Conservation (phyloP, 1,140 invertebrate species). For the Calycopis cecrops region DNA sequence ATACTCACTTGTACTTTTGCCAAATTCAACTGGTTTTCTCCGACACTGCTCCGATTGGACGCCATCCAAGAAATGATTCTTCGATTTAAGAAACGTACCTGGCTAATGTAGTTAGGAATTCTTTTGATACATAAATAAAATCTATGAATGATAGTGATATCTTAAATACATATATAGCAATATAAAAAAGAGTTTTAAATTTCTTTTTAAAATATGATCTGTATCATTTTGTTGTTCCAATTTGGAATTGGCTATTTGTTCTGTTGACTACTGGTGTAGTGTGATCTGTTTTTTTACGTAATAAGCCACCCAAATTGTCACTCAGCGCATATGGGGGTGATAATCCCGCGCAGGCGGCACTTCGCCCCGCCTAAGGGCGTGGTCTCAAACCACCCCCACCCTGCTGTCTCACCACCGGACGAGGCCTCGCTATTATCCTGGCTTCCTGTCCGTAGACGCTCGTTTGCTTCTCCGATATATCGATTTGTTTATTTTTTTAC, state of each 20-base stretch:
- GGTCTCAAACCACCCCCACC: conserved; percentile 38
- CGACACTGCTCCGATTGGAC: neutral
- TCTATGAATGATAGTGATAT: no score
- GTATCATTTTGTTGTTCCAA: no score
- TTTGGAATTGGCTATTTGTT: no score
- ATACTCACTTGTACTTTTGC: neutral
- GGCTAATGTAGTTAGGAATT: neutral
- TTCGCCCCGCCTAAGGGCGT: conserved; percentile 52
- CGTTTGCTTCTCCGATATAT: conserved; percentile 60
- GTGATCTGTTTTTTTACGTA: no score
- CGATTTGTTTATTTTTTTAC: conserved; percentile 70
- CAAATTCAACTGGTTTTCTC: neutral
- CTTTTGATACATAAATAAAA: no score
- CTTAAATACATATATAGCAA: no score
- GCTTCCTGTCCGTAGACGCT: conserved; percentile 66
- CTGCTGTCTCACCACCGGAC: conserved; percentile 51
- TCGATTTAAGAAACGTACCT: neutral
- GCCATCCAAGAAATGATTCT: neutral
- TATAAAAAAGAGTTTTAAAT: no score
- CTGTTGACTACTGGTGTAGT: no score
- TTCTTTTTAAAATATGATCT: no score
- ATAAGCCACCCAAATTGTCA: conserved; percentile 1
- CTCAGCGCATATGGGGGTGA: conserved; percentile 34
- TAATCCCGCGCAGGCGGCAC: conserved; percentile 54
- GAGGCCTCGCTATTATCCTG: conserved; percentile 64